phyloP scores from a whole-genome alignment of 2,113 vertebrate species.

The Eleginops maclovinus region DNA sequence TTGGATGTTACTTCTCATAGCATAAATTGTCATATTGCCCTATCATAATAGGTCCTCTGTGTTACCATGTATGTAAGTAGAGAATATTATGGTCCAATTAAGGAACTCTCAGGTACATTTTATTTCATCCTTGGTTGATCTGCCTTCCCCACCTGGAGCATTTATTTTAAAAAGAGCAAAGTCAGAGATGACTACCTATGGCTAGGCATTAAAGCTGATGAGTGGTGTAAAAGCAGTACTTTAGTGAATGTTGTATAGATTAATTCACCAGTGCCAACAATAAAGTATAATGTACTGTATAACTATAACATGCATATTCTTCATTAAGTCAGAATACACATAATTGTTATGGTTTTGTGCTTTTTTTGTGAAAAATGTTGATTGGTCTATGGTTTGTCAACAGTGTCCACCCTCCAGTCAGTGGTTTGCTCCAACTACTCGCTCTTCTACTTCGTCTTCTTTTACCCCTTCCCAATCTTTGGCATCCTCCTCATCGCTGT shows the following conservation, averaged over 20 bases:
- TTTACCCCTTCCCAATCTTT: slow-evolving; percentile 98
- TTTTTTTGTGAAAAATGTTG: not conserved
- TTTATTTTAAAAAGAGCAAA: slow-evolving; percentile 27
- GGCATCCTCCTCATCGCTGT: slow-evolving; percentile 95
- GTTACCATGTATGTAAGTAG: not conserved
- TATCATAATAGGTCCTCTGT: not conserved
- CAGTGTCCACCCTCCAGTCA: slow-evolving; percentile 92
- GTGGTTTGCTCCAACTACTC: slow-evolving; percentile 95
- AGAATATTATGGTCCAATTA: slow-evolving; percentile 30
- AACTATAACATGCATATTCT: not conserved
- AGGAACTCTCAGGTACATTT: slow-evolving; percentile 8
- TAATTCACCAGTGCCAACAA: not conserved
- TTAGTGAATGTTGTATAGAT: not conserved
- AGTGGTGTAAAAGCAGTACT: slow-evolving; percentile 1
- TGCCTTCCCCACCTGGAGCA: slow-evolving; percentile 2
- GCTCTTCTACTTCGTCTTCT: slow-evolving; percentile 98
- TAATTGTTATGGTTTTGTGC: not conserved
- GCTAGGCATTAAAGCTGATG: slow-evolving; percentile 12
- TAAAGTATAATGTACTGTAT: not conserved
- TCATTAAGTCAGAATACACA: not conserved
- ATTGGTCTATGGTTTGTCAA: slow-evolving; percentile 19
- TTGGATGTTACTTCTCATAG: not conserved
- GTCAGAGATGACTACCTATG: not conserved
- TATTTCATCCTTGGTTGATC: slow-evolving; percentile 3
- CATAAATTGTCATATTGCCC: not conserved